phyloP scores from a whole-genome alignment of 2,888 invertebrate genomes.

The Drosophila paranaensis region DNA sequence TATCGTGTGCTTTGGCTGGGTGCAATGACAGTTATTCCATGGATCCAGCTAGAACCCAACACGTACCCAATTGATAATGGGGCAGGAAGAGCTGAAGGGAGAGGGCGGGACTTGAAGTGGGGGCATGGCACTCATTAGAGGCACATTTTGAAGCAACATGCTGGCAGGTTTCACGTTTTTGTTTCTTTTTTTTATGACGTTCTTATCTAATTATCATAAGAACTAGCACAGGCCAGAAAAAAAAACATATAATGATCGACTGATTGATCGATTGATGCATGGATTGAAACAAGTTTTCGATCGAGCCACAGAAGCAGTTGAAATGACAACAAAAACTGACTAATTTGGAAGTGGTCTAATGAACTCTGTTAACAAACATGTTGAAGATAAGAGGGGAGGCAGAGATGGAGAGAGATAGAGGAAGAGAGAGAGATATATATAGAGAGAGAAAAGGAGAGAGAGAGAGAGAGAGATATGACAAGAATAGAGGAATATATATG shows the following conservation, averaged over 20 bases:
- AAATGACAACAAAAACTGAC: constrained; percentile 30
- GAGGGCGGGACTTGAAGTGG: background rate
- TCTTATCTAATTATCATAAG: constrained; percentile 70
- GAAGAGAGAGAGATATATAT: background rate
- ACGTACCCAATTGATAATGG: constrained; percentile 43
- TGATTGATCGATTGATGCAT: constrained; percentile 55
- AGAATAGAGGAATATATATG: background rate
- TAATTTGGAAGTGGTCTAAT: constrained; percentile 48
- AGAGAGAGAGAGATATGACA: background rate
- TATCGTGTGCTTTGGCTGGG: constrained; percentile 46
- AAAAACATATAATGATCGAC: constrained; percentile 15
- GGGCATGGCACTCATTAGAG: constrained; percentile 56
- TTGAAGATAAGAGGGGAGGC: background rate
- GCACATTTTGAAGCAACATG: constrained; percentile 21
- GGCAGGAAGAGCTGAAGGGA: background rate
- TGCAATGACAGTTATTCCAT: constrained; percentile 48
- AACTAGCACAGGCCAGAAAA: constrained; percentile 46
- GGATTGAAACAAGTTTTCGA: constrained; percentile 33
- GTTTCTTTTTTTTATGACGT: constrained; percentile 46
- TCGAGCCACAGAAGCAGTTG: constrained; percentile 7
- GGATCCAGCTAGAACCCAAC: constrained; percentile 38
- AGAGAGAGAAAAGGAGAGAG: background rate
- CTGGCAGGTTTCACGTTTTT: constrained; percentile 69
- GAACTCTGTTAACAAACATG: constrained; percentile 34
- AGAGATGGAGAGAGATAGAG: background rate